Percentiles rank a stretch among this genome's conserved stretches.
Evolutionary conservation across 2,113 vertebrate species (phyloP).

Genomic region (Rafetus swinhoei): DNA sequence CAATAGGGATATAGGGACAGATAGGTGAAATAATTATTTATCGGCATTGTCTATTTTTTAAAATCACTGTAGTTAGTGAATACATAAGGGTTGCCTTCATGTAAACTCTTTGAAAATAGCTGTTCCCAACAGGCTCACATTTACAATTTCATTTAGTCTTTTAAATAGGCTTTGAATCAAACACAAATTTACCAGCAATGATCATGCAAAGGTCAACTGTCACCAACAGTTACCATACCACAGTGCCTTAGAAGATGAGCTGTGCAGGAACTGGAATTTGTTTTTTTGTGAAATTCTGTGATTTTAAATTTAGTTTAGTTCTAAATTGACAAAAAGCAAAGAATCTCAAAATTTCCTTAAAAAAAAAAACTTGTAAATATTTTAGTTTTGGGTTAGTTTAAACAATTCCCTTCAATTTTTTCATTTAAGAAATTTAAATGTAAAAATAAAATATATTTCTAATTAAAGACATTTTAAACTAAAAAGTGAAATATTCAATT

Average conservation of each 20-base stretch:
- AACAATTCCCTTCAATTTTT: neutral
- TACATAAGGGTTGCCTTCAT: neutral
- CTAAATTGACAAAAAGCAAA: neutral
- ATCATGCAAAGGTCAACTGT: neutral
- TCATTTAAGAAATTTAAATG: neutral
- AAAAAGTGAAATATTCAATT: neutral
- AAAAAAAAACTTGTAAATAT: neutral
- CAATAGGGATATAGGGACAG: too few species aligned
- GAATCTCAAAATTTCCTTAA: neutral
- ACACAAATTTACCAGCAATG: neutral
- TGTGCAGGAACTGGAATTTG: neutral
- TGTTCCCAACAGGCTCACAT: neutral
- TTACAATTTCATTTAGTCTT: neutral
- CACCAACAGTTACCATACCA: neutral
- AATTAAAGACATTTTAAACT: neutral
- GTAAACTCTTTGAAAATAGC: neutral
- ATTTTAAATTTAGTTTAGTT: neutral
- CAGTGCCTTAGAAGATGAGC: neutral
- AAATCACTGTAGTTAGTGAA: neutral
- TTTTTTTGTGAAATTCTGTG: neutral
- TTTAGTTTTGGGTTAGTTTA: neutral
- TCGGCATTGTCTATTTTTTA: conserved; percentile 1
- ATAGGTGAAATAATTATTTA: neutral
- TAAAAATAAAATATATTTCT: neutral
- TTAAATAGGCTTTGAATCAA: conserved; percentile 4